Evolutionary conservation across 2,113 vertebrate genomes (phyloP), one percentile per base, ranked within the genome.

Genomic region (Bostrychus sinensis): DNA sequence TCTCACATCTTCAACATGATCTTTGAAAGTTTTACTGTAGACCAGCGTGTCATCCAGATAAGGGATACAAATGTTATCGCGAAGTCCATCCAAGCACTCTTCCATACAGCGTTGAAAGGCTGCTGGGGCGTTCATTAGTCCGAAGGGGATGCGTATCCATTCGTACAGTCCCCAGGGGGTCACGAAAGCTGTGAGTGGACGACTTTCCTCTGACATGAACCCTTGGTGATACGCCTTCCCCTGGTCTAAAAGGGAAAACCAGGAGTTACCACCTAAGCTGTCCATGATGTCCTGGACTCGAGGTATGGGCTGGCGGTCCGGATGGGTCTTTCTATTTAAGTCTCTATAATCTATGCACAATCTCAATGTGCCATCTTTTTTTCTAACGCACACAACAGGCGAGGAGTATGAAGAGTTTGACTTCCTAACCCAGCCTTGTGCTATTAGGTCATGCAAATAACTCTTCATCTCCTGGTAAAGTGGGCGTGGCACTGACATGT

Each of bases 161-260:
- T 73, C 54, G 57, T 53, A 60, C 1, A 71, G 58, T 41, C 68
- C 68, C 69, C 41, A 64, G 1, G 59, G 61, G 17, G 56, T 70
- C 14, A 76, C 56, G 14, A 77, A 60, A 4, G 56, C 41, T 71
- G n/a, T n/a, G 7, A 51, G 48, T 39, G 39, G 42, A 17, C 42
- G 19, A 11, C 42, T 45, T 22, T 45, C 42, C 42, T 45, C 42
- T 45, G 42, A 45, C 19, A 22, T 22, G 10, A 45, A 45, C 42
- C 42, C 42, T 17, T 45, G 42, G 42, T 45, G 19, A 17, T n/a
- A n/a, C n/a, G n/a, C n/a, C 20, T 22, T 17, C 10, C 7, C 42
- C 19, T 9, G 1, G 9, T 9, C 2, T 3, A 10, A 45, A 1
- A 45, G 17, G 5, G 17, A 19, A 22, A 45, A 45, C 19, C 42